Evolutionary conservation across 2,888 invertebrate genomes (phyloP).

Genomic region (Eustalomyia histrio): DNA sequence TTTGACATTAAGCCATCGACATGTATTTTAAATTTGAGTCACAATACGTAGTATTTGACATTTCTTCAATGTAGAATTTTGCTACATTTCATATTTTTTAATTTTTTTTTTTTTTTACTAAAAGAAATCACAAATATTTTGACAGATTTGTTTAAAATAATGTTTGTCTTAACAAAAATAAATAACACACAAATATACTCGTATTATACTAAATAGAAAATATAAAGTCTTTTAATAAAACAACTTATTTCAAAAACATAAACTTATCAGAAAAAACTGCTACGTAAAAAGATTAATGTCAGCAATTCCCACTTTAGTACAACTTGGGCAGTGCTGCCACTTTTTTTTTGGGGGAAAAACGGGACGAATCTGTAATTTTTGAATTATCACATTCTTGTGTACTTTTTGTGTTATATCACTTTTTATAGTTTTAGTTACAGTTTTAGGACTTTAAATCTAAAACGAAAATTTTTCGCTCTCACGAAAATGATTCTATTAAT

Average conservation of each 20-base stretch:
- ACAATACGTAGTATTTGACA: slow-evolving; percentile 7
- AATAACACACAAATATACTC: background rate
- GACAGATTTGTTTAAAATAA: slow-evolving; percentile 40
- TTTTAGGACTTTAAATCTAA: no score
- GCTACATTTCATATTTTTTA: background rate
- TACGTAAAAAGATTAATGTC: no score
- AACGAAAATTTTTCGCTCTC: no score
- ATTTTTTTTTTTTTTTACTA: background rate
- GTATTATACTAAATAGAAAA: background rate
- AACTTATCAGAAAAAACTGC: background rate
- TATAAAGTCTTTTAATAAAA: background rate
- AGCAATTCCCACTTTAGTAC: no score
- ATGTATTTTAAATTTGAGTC: slow-evolving; percentile 6
- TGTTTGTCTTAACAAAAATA: background rate
- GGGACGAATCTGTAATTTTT: no score
- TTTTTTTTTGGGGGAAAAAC: no score
- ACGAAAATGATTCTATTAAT: no score
- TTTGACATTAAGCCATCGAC: no score
- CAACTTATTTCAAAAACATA: background rate
- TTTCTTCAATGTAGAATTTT: background rate
- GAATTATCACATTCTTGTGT: no score
- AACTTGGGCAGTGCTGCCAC: no score
- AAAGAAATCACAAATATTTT: slow-evolving; percentile 36
- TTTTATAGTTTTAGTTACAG: no score
- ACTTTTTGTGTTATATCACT: no score